Evolutionary conservation across 2,888 invertebrate genomes (phyloP).

Genomic region (Augochlorella aurata): DNA sequence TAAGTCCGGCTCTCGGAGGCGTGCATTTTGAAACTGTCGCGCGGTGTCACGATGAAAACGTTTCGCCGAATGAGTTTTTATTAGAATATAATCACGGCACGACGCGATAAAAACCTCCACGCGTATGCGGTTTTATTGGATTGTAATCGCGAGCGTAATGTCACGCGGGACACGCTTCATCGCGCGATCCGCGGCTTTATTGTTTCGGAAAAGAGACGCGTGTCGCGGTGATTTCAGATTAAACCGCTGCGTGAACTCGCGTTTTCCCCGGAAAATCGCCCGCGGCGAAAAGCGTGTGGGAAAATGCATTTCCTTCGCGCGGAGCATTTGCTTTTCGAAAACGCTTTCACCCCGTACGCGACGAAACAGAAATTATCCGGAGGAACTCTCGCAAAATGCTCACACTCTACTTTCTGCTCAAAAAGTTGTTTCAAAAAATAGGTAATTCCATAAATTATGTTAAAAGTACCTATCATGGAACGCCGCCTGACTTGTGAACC

Average conservation of each 20-base stretch:
- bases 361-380: not conserved
- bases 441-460: no score
- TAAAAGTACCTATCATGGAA: no score
- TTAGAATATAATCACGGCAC: conserved; percentile 34
- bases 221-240: conserved; percentile 11
- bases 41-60: not conserved
- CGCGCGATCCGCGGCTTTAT: conserved; percentile 17
- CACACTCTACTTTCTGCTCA: not conserved
- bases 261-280: not conserved
- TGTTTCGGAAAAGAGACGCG: not conserved
- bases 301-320: not conserved
- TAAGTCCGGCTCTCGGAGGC: not conserved
- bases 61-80: conserved; percentile 25
- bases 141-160: conserved; percentile 24
- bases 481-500: no score
- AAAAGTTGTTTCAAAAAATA: no score
- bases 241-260: not conserved
- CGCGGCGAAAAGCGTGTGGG: not conserved
- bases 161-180: conserved; percentile 11
- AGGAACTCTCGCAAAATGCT: no score
- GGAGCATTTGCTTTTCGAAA: not conserved
- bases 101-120: conserved; percentile 21
- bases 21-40: not conserved
- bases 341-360: not conserved
- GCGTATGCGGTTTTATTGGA: conserved; percentile 34